phyloP scores from a whole-genome alignment of 2,797 vertebrate genomes.

The Cercopithecus petaurista region DNA sequence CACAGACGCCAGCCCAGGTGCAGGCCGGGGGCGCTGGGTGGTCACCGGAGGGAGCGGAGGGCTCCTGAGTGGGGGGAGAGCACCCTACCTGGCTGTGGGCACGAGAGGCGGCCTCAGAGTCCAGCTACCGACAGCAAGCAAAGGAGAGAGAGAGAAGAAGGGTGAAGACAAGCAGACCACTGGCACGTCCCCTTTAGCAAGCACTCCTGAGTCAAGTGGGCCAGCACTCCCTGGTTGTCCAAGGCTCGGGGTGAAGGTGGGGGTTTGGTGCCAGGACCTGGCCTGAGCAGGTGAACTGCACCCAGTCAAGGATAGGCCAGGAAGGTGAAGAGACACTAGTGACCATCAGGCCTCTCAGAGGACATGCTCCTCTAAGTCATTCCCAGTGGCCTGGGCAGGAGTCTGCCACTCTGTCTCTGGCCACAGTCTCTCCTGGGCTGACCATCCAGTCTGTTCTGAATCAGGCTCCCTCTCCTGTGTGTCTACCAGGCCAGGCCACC shows the following conservation, averaged over 20 bases:
- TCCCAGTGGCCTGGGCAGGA: neutral
- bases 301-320: neutral
- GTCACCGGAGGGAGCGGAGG: slow-evolving; percentile 75
- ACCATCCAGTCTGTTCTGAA: neutral
- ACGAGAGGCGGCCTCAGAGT: slow-evolving; percentile 85
- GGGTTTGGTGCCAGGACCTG: neutral
- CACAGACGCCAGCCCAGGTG: slow-evolving; percentile 90
- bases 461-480: neutral
- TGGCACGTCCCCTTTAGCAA: neutral
- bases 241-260: neutral
- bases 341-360: neutral
- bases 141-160: slow-evolving; percentile 80
- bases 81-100: slow-evolving; percentile 90
- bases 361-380: neutral
- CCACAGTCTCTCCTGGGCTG: neutral
- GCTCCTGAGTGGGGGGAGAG: slow-evolving; percentile 84
- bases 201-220: neutral
- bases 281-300: neutral
- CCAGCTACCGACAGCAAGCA: slow-evolving; percentile 90
- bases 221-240: neutral
- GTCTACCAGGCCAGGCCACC: neutral
- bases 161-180: slow-evolving; percentile 60
- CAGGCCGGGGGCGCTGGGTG: slow-evolving; percentile 81
- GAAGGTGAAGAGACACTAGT: neutral
- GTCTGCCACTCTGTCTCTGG: neutral